These are phyloP conservation scores for Epirrita christyi DNA, from an alignment of 2,888 invertebrate species.

Conservation along the genomic window DNA sequence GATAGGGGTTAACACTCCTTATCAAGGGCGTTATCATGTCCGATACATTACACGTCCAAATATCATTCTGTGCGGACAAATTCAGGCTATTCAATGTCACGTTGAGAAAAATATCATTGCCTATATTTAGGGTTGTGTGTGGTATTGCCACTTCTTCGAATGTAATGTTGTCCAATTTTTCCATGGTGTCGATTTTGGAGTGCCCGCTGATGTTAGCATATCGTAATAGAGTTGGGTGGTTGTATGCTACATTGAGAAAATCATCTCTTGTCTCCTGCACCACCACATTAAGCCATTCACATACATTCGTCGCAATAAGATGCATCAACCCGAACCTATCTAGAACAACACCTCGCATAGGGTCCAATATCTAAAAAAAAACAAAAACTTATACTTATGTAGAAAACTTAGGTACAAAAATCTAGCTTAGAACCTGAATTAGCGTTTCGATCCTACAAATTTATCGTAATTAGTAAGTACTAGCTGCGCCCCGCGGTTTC, in stretches of 20 bases:
- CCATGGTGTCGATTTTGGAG: slow-evolving; percentile 50
- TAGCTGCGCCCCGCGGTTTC: no score
- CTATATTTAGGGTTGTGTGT: slow-evolving; percentile 25
- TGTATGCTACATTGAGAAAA: slow-evolving; percentile 83
- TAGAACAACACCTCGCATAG: slow-evolving; percentile 76
- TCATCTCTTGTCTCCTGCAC: slow-evolving; percentile 95
- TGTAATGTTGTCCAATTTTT: slow-evolving; percentile 56
- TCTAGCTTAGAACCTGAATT: no score
- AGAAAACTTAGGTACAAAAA: no score
- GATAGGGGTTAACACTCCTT: slow-evolving; percentile 88
- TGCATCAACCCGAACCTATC: slow-evolving; percentile 97
- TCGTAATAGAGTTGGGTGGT: slow-evolving; percentile 59
- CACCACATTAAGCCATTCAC: slow-evolving; percentile 95
- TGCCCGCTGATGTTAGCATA: slow-evolving; percentile 69
- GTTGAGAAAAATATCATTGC: slow-evolving; percentile 40
- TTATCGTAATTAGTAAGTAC: neutral
- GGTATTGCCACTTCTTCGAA: slow-evolving; percentile 42
- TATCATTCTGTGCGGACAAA: slow-evolving; percentile 48
- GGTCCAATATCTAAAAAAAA: slow-evolving; percentile 68
- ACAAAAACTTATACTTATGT: neutral
- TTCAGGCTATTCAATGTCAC: slow-evolving; percentile 45
- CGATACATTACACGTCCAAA: slow-evolving; percentile 73
- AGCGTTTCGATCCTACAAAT: neutral
- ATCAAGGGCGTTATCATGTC: slow-evolving; percentile 86
- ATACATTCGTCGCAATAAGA: slow-evolving; percentile 95